These are phyloP conservation scores for Hormaphis cornu DNA, from an alignment of 1,140 invertebrate genomes.

Conservation along the genomic window DNA sequence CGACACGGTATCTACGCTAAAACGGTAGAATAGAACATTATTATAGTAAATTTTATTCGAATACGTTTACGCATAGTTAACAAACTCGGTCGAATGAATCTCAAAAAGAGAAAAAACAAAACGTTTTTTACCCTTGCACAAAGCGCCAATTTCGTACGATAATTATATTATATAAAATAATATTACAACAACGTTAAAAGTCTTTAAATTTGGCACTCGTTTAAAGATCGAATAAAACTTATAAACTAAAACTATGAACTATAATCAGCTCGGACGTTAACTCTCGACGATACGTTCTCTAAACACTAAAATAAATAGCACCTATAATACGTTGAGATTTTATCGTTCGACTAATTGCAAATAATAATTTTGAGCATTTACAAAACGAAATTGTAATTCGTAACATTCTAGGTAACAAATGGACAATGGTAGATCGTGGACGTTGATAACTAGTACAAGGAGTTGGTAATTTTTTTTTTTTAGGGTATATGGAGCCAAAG, in stretches of 20 bases:
- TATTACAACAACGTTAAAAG: neutral
- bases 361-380: conserved; percentile 15
- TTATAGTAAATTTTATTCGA: neutral
- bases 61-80: neutral
- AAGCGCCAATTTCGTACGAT: neutral
- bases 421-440: conserved; percentile 9
- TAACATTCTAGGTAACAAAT: conserved; percentile 27
- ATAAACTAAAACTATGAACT: neutral
- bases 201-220: conserved; percentile 5
- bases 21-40: conserved; percentile 5
- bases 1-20: neutral
- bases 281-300: neutral
- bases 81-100: neutral
- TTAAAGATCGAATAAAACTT: neutral
- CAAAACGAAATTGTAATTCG: neutral
- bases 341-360: conserved; percentile 1
- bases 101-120: neutral
- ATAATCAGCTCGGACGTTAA: neutral
- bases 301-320: conserved; percentile 20
- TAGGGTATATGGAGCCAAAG: neutral
- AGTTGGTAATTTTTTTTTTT: neutral
- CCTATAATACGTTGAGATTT: conserved; percentile 17
- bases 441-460: neutral
- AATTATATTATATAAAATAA: conserved; percentile 17
- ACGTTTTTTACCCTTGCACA: neutral